phyloP scores from a whole-genome alignment of 2,113 vertebrate genomes.

The Pseudolaguvia tuberculata region DNA sequence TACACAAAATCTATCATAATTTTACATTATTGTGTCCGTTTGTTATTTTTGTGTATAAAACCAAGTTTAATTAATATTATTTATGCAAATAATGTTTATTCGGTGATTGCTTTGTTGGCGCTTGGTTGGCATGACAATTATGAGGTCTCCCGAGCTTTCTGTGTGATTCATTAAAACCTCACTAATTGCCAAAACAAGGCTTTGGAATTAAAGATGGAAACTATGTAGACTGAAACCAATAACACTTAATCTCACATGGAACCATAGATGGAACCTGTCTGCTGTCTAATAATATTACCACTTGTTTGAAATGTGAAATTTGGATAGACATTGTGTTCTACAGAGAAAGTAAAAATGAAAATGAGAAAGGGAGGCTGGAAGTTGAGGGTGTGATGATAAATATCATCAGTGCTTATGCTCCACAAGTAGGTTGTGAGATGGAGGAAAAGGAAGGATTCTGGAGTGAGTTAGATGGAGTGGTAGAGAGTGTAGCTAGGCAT shows the following conservation, averaged over 20 bases:
- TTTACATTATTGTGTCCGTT: not conserved
- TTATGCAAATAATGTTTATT: too few relatives aligned
- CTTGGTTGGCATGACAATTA: conserved; percentile 20
- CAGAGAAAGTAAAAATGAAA: too few relatives aligned
- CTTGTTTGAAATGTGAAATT: not conserved
- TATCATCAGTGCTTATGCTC: too few relatives aligned
- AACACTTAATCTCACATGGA: not conserved
- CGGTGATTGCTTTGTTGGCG: not conserved
- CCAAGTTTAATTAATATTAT: too few relatives aligned
- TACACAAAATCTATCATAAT: conserved; percentile 10
- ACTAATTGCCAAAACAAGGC: conserved; percentile 38
- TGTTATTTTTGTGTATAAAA: conserved; percentile 2
- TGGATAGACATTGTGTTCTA: not conserved
- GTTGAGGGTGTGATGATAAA: too few relatives aligned
- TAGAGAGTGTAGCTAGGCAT: too few relatives aligned
- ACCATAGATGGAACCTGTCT: conserved; percentile 19
- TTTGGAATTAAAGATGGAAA: conserved; percentile 7
- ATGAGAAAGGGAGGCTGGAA: too few relatives aligned
- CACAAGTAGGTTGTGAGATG: too few relatives aligned
- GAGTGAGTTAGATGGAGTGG: too few relatives aligned
- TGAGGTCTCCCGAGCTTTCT: conserved; percentile 11
- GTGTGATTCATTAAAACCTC: conserved; percentile 38
- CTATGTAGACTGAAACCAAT: not conserved
- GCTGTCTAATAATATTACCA: not conserved
- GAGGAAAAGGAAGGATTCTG: too few relatives aligned